These are phyloP conservation scores for Hetaerina titia DNA, from an alignment of 2,888 invertebrate genomes.

Conservation along the genomic window DNA sequence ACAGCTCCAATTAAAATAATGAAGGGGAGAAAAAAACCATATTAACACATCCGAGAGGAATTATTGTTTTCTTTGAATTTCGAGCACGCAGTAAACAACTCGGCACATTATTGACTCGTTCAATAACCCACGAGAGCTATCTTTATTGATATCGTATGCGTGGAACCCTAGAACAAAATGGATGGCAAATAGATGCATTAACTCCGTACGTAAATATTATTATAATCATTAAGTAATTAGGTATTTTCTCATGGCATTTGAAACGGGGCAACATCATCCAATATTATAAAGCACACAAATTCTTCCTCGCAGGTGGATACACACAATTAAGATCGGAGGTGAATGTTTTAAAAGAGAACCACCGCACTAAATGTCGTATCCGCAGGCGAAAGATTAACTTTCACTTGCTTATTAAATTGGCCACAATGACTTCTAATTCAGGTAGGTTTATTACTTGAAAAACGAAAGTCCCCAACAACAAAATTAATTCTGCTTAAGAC, in stretches of 20 bases:
- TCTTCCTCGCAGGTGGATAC: neutral
- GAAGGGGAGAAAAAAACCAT: neutral
- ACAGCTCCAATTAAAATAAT: neutral
- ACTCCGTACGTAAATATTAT: neutral
- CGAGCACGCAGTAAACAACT: neutral
- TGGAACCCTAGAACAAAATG: too few relatives aligned
- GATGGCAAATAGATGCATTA: neutral
- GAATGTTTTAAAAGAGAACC: neutral
- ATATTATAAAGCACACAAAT: neutral
- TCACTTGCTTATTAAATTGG: neutral
- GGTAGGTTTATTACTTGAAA: neutral
- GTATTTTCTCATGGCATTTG: neutral
- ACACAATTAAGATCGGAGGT: neutral
- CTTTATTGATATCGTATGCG: neutral
- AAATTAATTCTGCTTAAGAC: neutral
- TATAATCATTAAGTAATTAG: neutral
- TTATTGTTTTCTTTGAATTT: neutral
- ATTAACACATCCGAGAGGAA: neutral
- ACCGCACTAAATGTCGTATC: neutral
- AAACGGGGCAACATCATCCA: neutral
- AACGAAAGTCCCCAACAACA: neutral
- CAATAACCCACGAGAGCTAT: neutral
- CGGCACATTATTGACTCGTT: neutral
- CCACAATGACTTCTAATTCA: neutral
- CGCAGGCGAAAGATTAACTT: neutral